Evolutionary conservation across 1,140 invertebrate species (phyloP).

Genomic region (Parapsyche elsis): DNA sequence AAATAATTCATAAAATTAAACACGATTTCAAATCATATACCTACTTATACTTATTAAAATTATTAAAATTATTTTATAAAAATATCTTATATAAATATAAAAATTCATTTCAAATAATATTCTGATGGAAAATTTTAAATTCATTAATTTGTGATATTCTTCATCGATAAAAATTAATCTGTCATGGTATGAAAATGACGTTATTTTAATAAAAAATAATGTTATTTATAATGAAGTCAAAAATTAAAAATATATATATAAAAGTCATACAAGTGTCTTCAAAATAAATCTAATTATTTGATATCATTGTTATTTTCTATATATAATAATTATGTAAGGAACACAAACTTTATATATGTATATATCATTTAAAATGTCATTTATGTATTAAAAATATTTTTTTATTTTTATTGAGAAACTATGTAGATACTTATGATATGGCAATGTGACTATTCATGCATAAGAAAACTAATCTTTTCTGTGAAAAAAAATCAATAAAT

Average conservation of each 20-base stretch:
- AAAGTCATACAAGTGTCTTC: no score
- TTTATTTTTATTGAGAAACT: no score
- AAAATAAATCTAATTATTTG: neutral
- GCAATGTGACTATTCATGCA: neutral
- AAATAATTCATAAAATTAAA: no score
- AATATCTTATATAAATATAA: no score
- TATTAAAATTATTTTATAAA: no score
- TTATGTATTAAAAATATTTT: no score
- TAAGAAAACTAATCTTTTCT: neutral
- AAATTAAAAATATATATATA: neutral
- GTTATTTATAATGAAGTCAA: neutral
- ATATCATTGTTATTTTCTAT: no score
- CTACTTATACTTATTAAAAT: no score
- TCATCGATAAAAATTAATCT: neutral
- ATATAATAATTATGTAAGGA: neutral
- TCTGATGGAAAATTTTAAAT: neutral
- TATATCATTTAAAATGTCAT: no score
- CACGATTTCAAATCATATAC: no score
- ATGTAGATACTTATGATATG: neutral
- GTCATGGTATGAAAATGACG: neutral
- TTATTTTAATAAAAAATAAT: no score
- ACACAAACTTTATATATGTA: no score
- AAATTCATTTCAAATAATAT: neutral
- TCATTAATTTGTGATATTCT: neutral
- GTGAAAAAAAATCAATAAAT: neutral